phyloP scores from a whole-genome alignment of 2,113 vertebrate genomes.

The Equus przewalskii region DNA sequence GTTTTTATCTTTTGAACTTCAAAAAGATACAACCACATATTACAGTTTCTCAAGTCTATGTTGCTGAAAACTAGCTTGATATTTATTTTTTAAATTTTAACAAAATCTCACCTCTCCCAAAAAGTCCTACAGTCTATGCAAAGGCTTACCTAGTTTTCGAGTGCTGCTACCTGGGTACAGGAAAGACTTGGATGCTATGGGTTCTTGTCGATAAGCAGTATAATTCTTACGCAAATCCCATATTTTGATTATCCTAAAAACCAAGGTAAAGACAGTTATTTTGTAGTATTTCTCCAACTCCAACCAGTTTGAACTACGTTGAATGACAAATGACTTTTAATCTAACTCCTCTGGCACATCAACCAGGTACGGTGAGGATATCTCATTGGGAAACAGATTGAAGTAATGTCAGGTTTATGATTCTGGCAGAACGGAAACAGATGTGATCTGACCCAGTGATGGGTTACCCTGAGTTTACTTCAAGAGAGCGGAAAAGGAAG shows the following conservation, averaged over 20 bases:
- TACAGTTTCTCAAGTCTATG: neutral
- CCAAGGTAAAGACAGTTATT: conserved; percentile 48
- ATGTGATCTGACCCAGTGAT: conserved; percentile 74
- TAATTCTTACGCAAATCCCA: conserved; percentile 99
- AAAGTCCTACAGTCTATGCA: neutral
- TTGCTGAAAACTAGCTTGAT: conserved; percentile 13
- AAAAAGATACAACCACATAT: neutral
- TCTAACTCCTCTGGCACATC: conserved; percentile 33
- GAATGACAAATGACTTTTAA: conserved; percentile 54
- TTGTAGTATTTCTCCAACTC: neutral
- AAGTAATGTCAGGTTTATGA: conserved; percentile 32
- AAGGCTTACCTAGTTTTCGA: conserved; percentile 94
- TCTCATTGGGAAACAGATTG: conserved; percentile 37
- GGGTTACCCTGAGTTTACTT: conserved; percentile 35
- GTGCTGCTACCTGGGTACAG: conserved; percentile 95
- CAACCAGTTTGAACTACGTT: conserved; percentile 1
- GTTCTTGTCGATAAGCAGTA: conserved; percentile 90
- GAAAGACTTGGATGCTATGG: conserved; percentile 90
- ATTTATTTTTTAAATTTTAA: neutral
- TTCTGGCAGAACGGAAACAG: conserved; percentile 73
- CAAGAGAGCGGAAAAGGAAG: conserved; percentile 76
- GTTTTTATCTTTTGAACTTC: neutral
- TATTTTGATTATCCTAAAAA: conserved; percentile 94
- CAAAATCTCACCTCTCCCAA: neutral
- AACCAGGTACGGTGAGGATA: conserved; percentile 16